Percentiles rank a stretch among this genome's conserved stretches.
Conservation (phyloP, 2,797 vertebrate genomes). For the Peromyscus melanophrys region DNA sequence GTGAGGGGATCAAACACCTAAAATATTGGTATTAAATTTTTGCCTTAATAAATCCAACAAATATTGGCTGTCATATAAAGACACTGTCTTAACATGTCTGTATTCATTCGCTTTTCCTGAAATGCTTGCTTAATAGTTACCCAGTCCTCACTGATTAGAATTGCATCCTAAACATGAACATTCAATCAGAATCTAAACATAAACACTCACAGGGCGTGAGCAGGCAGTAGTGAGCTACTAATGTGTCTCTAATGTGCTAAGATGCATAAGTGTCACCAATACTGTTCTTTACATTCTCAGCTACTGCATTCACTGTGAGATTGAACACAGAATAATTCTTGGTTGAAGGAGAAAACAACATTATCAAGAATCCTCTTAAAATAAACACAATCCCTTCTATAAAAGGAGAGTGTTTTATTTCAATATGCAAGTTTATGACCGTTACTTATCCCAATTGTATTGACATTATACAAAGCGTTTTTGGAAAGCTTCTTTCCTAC, state of each 20-base stretch:
- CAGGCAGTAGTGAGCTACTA: neutral
- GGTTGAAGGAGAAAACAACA: neutral
- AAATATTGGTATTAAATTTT: constrained; percentile 33
- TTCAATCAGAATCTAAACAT: constrained; percentile 47
- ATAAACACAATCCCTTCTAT: neutral
- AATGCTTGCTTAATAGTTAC: constrained; percentile 37
- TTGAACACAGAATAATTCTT: neutral
- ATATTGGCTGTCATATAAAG: neutral
- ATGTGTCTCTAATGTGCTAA: neutral
- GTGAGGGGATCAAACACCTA: neutral
- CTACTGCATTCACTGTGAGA: neutral
- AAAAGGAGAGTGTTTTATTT: neutral
- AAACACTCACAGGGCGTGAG: constrained; percentile 5
- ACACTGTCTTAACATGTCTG: constrained; percentile 30
- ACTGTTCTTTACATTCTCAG: constrained; percentile 37
- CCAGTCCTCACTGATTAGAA: neutral
- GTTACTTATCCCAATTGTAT: constrained; percentile 1
- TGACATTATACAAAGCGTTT: constrained; percentile 12
- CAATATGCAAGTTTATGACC: constrained; percentile 14
- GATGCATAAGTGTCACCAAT: neutral
- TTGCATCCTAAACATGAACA: constrained; percentile 7
- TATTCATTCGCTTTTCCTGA: constrained; percentile 57
- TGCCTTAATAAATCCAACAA: constrained; percentile 35
- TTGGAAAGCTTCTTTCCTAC: neutral
- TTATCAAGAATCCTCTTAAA: constrained; percentile 4